These are phyloP conservation scores for Nymphalis polychloros DNA, from an alignment of 2,888 invertebrate species.

Conservation along the genomic window DNA sequence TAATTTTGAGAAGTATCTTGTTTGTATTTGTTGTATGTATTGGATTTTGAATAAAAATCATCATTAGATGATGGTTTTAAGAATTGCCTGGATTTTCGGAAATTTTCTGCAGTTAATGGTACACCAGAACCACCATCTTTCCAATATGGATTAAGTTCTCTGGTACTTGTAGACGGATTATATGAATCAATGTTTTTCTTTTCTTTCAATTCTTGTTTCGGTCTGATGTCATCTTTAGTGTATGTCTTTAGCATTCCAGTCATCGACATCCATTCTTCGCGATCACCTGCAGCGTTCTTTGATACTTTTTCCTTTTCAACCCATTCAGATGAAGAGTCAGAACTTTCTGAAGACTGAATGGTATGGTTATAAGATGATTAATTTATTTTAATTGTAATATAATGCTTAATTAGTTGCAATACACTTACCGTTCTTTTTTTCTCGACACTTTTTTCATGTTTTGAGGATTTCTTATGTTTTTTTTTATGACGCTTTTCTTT, in stretches of 20 bases:
- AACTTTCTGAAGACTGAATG: constrained; percentile 50
- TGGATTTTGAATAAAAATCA: constrained; percentile 53
- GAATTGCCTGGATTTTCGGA: constrained; percentile 62
- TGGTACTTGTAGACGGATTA: constrained; percentile 85
- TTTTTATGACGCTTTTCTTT: constrained; percentile 65
- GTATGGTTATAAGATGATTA: not conserved
- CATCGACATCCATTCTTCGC: constrained; percentile 92
- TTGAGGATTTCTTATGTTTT: constrained; percentile 58
- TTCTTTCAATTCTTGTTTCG: constrained; percentile 74
- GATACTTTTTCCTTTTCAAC: constrained; percentile 74
- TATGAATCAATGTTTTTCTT: constrained; percentile 82
- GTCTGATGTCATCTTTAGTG: constrained; percentile 71
- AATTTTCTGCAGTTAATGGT: constrained; percentile 78
- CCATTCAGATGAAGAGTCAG: constrained; percentile 80
- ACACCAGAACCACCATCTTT: constrained; percentile 93
- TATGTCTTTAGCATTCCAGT: constrained; percentile 77
- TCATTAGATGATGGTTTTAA: constrained; percentile 65
- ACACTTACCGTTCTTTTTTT: constrained; percentile 56
- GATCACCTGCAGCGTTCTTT: constrained; percentile 49
- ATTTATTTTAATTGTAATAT: not conserved
- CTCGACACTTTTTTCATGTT: constrained; percentile 55
- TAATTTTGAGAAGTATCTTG: constrained; percentile 17
- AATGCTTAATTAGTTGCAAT: not conserved
- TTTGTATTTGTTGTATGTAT: constrained; percentile 28
- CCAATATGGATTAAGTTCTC: constrained; percentile 96